Percentiles rank a stretch among this genome's conserved stretches.
These are phyloP conservation scores for Agrilus mali DNA, from an alignment of 2,888 invertebrate species.

Conservation along the genomic window DNA sequence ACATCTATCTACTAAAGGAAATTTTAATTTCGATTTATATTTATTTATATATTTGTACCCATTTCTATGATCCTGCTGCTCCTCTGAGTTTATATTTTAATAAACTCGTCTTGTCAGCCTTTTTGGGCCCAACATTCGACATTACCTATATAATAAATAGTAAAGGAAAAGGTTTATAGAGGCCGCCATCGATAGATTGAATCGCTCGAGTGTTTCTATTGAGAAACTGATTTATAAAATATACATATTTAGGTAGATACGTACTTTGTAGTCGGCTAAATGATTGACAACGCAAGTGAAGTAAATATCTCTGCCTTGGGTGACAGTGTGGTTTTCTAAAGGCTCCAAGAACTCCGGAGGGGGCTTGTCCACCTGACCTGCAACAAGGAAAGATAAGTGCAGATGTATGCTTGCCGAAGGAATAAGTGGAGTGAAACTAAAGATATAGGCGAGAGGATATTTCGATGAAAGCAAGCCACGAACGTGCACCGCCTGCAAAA, in stretches of 20 bases:
- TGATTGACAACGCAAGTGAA: conserved; percentile 88
- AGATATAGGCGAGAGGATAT: conserved; percentile 31
- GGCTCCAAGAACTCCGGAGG: conserved; percentile 75
- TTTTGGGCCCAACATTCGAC: too few relatives aligned
- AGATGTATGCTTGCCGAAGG: conserved; percentile 24
- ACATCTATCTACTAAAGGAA: too few relatives aligned
- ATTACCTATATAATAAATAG: too few relatives aligned
- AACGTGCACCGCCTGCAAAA: conserved; percentile 32
- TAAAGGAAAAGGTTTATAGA: too few relatives aligned
- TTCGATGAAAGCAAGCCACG: conserved; percentile 29
- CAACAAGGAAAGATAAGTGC: conserved; percentile 20
- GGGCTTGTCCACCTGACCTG: conserved; percentile 58
- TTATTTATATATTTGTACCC: too few relatives aligned
- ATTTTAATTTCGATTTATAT: too few relatives aligned
- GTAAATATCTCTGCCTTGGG: conserved; percentile 75
- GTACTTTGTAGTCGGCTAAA: conserved; percentile 76
- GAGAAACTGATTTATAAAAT: background rate
- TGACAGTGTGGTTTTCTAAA: conserved; percentile 75
- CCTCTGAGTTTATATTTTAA: too few relatives aligned
- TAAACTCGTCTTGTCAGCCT: too few relatives aligned
- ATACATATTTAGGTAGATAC: background rate
- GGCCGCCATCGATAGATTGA: too few relatives aligned
- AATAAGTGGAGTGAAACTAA: conserved; percentile 34
- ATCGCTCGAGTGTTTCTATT: too few relatives aligned
- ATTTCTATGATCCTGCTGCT: too few relatives aligned